phyloP scores from a whole-genome alignment of 2,113 vertebrate species.

The Holacanthus passer region DNA sequence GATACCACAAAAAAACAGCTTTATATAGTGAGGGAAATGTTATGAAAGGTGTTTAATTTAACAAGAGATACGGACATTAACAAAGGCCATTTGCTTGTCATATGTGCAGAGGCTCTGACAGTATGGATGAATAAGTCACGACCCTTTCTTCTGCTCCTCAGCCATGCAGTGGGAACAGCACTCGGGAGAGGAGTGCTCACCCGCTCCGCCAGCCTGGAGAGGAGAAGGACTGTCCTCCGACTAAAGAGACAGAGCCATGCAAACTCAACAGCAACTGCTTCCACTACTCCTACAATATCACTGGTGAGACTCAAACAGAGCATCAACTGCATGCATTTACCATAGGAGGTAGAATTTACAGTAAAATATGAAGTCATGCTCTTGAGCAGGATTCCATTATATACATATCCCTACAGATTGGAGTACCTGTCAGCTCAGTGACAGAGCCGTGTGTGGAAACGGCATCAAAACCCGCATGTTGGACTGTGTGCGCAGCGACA shows the following conservation, averaged over 20 bases:
- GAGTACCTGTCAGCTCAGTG: constrained; percentile 98
- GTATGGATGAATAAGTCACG: background rate
- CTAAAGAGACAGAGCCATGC: constrained; percentile 87
- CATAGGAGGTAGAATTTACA: background rate
- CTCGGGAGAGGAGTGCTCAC: constrained; percentile 86
- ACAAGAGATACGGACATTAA: background rate
- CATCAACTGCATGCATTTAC: too few relatives aligned
- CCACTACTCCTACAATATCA: constrained; percentile 97
- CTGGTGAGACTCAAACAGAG: constrained; percentile 83
- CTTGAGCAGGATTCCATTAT: background rate
- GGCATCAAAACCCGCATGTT: constrained; percentile 97
- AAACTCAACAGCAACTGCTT: constrained; percentile 95
- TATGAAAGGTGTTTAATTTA: background rate
- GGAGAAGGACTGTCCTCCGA: constrained; percentile 88
- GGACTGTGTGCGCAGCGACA: constrained; percentile 97
- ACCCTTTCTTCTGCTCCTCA: constrained; percentile 72
- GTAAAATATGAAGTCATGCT: background rate
- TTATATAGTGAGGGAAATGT: background rate
- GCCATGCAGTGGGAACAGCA: constrained; percentile 90
- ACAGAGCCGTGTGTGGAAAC: constrained; percentile 93
- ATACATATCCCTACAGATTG: constrained; percentile 87
- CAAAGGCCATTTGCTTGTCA: background rate
- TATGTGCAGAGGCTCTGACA: background rate
- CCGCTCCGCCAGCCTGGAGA: constrained; percentile 88
- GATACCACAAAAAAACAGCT: too few relatives aligned